Percentiles rank a stretch among this genome's conserved stretches.
Conservation (phyloP, 2,888 invertebrate species). For the Drosophila prostipennis region DNA sequence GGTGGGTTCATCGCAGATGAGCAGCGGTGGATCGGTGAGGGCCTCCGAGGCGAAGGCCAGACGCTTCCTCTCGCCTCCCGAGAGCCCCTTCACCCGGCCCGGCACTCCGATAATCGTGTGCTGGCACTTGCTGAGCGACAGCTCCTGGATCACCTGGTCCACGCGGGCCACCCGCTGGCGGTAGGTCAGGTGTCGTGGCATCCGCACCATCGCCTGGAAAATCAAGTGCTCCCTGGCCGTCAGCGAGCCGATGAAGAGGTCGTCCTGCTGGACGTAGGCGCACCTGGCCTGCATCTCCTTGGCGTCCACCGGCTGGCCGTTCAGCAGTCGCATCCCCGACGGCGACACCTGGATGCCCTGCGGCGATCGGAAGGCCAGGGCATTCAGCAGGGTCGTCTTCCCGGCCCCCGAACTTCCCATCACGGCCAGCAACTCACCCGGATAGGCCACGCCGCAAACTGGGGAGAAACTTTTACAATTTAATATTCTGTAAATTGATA, state of each 20-base stretch:
- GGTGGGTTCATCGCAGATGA: slow-evolving; percentile 99
- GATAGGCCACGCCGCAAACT: slow-evolving; percentile 92
- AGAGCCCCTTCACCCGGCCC: slow-evolving; percentile 95
- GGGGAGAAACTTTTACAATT: no score
- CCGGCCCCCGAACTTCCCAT: slow-evolving; percentile 97
- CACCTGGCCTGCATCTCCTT: slow-evolving; percentile 90
- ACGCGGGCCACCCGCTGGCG: slow-evolving; percentile 91
- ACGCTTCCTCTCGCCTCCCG: slow-evolving; percentile 98
- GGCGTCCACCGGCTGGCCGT: slow-evolving; percentile 90
- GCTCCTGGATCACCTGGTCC: slow-evolving; percentile 93
- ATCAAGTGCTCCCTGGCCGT: slow-evolving; percentile 95
- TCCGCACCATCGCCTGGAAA: slow-evolving; percentile 94
- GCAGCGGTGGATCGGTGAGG: slow-evolving; percentile 95
- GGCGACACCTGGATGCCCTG: slow-evolving; percentile 87
- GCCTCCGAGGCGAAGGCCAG: slow-evolving; percentile 98
- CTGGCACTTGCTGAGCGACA: slow-evolving; percentile 94
- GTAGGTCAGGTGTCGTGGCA: slow-evolving; percentile 91
- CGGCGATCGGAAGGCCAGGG: slow-evolving; percentile 92
- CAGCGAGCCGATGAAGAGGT: slow-evolving; percentile 95
- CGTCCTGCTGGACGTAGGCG: slow-evolving; percentile 97
- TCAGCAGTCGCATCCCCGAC: slow-evolving; percentile 87
- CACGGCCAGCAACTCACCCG: slow-evolving; percentile 93
- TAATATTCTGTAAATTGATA: no score
- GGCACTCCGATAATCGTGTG: slow-evolving; percentile 95
- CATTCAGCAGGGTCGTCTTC: slow-evolving; percentile 96